Base-by-base conservation (phyloP, 1,140 invertebrate genomes). In the Cheumatopsyche charites region DNA sequence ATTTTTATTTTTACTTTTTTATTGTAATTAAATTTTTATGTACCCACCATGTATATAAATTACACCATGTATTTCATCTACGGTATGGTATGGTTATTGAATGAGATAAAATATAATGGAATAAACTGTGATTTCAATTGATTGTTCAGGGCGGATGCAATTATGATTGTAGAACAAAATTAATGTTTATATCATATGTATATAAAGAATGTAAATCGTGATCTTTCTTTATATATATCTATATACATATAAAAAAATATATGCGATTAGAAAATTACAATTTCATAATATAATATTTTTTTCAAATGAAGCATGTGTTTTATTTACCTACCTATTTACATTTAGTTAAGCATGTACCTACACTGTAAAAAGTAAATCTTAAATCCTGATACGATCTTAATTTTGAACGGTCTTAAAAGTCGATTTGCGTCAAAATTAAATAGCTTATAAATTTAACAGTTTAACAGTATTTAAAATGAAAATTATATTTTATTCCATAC, bases 281-380 rank as follows among this genome's bases (percentile, higher is more conserved):
- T 75, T 75, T 75, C 47, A 73, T 75, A 75, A 73, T 73, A 75
- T 67, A 72, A 69, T 75, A 72, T 75, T 75, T 75, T 75, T 75
- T 71, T 70, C 55, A 58, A 74, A 25, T 70, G 72, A 73, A 17
- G 21, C 13, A 9, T 26, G 41, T 19, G 25, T 66, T 67, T 73
- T 55, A 66, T 68, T 73, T 43, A 9, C n/a, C n/a, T n/a, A n/a
- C n/a, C n/a, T n/a, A n/a, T n/a, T n/a, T n/a, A n/a, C n/a, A n/a
- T n/a, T n/a, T n/a, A n/a, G n/a, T n/a, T n/a, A n/a, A n/a, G n/a
- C n/a, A n/a, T n/a, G n/a, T n/a, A n/a, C n/a, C n/a, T n/a, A n/a
- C n/a, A n/a, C n/a, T n/a, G n/a, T n/a, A n/a, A n/a, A n/a, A n/a
- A n/a, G n/a, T n/a, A n/a, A n/a, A n/a, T n/a, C n/a, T n/a, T n/a